Conservation (phyloP, 1,140 invertebrate genomes). For the Drosophila paulistorum region DNA sequence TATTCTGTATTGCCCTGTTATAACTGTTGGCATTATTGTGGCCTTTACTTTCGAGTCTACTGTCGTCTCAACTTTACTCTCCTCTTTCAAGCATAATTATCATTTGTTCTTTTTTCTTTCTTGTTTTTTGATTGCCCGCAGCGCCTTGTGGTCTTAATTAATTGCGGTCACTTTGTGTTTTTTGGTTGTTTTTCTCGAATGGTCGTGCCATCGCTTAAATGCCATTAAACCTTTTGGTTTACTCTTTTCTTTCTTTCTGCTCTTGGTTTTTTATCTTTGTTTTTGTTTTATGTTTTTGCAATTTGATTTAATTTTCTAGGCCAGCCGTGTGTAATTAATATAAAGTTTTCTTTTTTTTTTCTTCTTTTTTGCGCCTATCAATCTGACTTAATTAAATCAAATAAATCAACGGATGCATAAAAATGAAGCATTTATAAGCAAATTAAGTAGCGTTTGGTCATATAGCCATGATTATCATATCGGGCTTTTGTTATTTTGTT, state of each 20-base stretch:
- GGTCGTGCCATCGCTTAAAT: conserved; percentile 61
- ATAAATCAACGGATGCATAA: conserved; percentile 55
- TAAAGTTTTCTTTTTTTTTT: conserved; percentile 25
- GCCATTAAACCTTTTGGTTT: conserved; percentile 62
- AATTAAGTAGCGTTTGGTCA: conserved; percentile 39
- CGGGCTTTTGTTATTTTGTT: neutral
- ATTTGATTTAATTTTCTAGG: conserved; percentile 71
- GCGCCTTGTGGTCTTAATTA: conserved; percentile 69
- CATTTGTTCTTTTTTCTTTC: conserved; percentile 3
- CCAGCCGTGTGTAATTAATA: conserved; percentile 55
- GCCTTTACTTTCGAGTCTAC: neutral
- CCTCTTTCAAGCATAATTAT: conserved; percentile 10
- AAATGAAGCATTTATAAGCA: conserved; percentile 44
- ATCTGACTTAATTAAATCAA: conserved; percentile 47
- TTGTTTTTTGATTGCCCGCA: conserved; percentile 23
- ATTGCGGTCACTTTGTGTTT: conserved; percentile 69
- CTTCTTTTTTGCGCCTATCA: conserved; percentile 30
- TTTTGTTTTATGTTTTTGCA: conserved; percentile 29
- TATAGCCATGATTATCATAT: conserved; percentile 3
- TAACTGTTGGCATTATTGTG: conserved; percentile 4
- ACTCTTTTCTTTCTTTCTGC: conserved; percentile 24
- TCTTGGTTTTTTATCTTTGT: conserved; percentile 25
- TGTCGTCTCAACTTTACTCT: neutral
- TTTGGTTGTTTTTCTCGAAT: conserved; percentile 22
- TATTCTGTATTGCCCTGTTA: conserved; percentile 4